Conservation (phyloP, 2,113 vertebrate genomes). For the Excalfactoria chinensis region DNA sequence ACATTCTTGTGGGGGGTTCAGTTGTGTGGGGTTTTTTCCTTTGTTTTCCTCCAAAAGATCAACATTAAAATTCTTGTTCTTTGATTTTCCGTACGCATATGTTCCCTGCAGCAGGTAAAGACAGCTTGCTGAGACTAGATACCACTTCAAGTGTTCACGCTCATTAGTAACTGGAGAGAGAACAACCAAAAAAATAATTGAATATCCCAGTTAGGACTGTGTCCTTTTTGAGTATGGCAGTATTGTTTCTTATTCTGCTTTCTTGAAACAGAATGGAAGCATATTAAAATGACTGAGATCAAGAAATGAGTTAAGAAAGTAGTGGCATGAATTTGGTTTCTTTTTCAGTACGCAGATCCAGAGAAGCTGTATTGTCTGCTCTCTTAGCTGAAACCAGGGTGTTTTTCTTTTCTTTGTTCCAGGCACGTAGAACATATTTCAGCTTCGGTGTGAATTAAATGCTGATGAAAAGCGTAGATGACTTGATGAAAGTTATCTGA, state of each 20-base stretch:
- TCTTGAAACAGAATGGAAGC: not conserved
- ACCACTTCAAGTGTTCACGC: not conserved
- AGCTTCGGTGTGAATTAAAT: not conserved
- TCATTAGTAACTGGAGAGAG: not conserved
- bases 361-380: not conserved
- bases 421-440: not conserved
- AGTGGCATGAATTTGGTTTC: not conserved
- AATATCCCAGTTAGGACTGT: not conserved
- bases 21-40: not conserved
- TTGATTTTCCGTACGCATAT: not conserved
- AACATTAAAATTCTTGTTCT: not conserved
- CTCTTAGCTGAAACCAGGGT: not conserved
- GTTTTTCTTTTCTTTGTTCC: not conserved
- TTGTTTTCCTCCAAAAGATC: not conserved
- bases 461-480: not conserved
- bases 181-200: not conserved
- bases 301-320: not conserved
- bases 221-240: not conserved
- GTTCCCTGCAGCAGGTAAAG: not conserved
- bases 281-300: not conserved
- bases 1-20: not conserved
- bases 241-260: not conserved
- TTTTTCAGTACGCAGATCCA: not conserved
- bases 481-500: not conserved
- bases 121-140: not conserved